phyloP scores from a whole-genome alignment of 2,888 invertebrate species.

The Ophion costatus region DNA sequence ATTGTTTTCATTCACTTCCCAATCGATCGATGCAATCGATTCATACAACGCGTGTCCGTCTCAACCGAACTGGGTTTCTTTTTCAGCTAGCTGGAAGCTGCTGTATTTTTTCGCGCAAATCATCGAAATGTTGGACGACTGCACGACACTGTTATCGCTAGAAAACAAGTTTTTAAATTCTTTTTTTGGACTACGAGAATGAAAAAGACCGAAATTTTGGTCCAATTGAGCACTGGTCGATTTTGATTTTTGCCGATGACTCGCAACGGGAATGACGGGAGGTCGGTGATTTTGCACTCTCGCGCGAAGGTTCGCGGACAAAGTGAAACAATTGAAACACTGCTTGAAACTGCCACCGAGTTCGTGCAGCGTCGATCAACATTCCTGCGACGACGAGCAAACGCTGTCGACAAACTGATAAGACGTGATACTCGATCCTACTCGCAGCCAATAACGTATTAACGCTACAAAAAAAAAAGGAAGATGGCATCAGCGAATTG shows the following conservation, averaged over 20 bases:
- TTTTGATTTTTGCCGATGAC: neutral
- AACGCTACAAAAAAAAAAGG: slow-evolving; percentile 11
- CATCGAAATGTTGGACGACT: slow-evolving; percentile 39
- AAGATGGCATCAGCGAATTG: slow-evolving; percentile 2
- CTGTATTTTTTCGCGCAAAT: slow-evolving; percentile 14
- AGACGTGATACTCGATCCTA: slow-evolving; percentile 65
- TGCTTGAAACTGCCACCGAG: slow-evolving; percentile 56
- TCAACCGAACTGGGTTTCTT: neutral
- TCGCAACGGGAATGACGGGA: neutral
- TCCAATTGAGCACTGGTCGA: neutral
- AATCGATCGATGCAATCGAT: neutral
- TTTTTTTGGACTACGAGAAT: neutral
- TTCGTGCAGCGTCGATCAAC: slow-evolving; percentile 57
- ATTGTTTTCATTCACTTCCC: slow-evolving; percentile 18
- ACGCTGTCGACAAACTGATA: slow-evolving; percentile 79
- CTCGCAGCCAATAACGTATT: slow-evolving; percentile 46
- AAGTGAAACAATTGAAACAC: slow-evolving; percentile 55
- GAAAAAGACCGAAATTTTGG: slow-evolving; percentile 3
- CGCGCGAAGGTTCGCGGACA: slow-evolving; percentile 56
- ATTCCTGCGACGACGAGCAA: slow-evolving; percentile 68
- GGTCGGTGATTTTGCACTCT: slow-evolving; percentile 42
- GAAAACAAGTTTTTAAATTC: neutral
- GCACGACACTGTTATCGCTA: neutral
- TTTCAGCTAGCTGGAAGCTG: neutral
- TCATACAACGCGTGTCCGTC: neutral